Evolutionary conservation across 2,113 vertebrate genomes (phyloP).

Genomic region (Ascaphus truei): DNA sequence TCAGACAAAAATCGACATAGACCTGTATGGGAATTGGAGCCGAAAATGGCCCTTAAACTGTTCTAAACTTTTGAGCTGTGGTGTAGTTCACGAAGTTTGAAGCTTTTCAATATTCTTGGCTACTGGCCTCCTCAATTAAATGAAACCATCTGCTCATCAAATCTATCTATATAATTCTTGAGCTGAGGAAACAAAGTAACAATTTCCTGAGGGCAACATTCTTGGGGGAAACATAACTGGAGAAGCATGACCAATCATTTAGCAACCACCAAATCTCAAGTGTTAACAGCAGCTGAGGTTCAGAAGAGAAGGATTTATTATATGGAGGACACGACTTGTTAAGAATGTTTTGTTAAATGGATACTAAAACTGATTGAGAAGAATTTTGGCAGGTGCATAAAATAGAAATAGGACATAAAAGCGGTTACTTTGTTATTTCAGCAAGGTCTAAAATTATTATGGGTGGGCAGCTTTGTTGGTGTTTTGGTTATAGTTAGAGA

Average conservation of each 20-base stretch:
- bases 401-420: no score
- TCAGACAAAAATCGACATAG: no score
- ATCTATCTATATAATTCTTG: background rate
- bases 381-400: no score
- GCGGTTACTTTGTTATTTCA: no score
- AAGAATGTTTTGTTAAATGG: background rate
- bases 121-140: background rate
- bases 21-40: no score
- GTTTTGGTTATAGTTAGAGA: no score
- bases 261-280: no score
- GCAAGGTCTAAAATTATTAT: no score
- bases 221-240: background rate
- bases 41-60: no score
- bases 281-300: background rate
- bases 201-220: background rate
- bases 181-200: background rate
- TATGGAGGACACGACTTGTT: background rate
- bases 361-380: background rate
- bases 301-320: background rate
- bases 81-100: background rate
- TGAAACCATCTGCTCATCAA: constrained; percentile 1
- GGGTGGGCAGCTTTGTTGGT: no score
- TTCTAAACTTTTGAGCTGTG: background rate
- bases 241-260: background rate
- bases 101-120: background rate